A percentile compares a stretch with the other conserved stretches of the same genome.
Evolutionary conservation across 2,797 vertebrate genomes (phyloP).

Genomic region (Premnoplex brunnescens): DNA sequence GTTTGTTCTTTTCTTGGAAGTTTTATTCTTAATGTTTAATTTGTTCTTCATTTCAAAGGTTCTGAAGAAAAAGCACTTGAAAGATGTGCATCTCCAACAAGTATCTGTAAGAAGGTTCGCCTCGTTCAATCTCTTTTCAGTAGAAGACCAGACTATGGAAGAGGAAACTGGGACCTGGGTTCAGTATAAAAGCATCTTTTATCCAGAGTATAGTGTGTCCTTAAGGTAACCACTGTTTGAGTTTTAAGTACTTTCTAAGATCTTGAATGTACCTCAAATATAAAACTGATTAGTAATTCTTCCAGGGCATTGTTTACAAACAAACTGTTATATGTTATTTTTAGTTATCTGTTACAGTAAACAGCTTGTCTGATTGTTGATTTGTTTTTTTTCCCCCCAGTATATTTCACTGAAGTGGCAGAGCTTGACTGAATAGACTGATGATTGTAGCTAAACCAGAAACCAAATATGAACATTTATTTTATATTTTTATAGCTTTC

Average conservation of each 20-base stretch:
- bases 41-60: slow-evolving; percentile 82
- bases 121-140: slow-evolving; percentile 90
- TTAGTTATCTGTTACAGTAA: slow-evolving; percentile 34
- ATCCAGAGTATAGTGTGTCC: slow-evolving; percentile 86
- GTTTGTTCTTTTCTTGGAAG: neutral
- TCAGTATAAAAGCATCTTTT: slow-evolving; percentile 88
- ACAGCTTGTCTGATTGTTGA: neutral
- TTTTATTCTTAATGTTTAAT: slow-evolving; percentile 5
- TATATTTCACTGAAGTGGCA: neutral
- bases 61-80: slow-evolving; percentile 85
- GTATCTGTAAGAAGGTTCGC: slow-evolving; percentile 92
- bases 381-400: neutral
- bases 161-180: slow-evolving; percentile 84
- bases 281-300: neutral
- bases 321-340: neutral
- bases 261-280: neutral
- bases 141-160: slow-evolving; percentile 73
- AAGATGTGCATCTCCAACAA: slow-evolving; percentile 84
- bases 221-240: slow-evolving; percentile 82
- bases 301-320: neutral
- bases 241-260: slow-evolving; percentile 1
- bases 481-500: slow-evolving; percentile 32
- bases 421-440: neutral
- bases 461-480: slow-evolving; percentile 6
- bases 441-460: slow-evolving; percentile 3